Conservation (phyloP, 2,113 vertebrate species). For the Mobula hypostoma region DNA sequence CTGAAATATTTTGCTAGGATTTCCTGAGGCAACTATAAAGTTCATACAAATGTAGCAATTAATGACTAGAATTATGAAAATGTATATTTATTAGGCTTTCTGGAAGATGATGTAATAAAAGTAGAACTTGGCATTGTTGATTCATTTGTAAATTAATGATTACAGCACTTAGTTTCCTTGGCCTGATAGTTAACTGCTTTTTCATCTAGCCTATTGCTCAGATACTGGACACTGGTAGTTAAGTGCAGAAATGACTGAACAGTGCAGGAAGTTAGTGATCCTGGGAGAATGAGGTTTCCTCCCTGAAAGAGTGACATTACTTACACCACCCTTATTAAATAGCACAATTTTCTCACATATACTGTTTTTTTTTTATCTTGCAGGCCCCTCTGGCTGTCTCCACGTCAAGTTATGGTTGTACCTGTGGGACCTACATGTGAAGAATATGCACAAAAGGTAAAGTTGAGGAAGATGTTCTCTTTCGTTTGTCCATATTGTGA, state of each 20-base stretch:
- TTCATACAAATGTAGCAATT: too few species aligned
- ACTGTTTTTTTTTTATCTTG: constrained; percentile 38
- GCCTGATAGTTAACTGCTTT: neutral
- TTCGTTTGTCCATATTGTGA: neutral
- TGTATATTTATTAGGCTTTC: neutral
- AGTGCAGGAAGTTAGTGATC: neutral
- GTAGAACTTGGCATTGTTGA: neutral
- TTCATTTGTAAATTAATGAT: neutral
- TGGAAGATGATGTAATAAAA: neutral
- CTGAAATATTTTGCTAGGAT: too few species aligned
- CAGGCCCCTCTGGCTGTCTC: constrained; percentile 96
- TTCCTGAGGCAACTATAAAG: too few species aligned
- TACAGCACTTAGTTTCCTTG: neutral
- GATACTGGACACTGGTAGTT: neutral
- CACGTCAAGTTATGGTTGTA: constrained; percentile 89
- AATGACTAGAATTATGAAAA: neutral
- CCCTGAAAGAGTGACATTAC: neutral
- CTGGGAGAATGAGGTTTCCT: neutral
- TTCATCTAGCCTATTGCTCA: neutral
- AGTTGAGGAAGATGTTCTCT: neutral
- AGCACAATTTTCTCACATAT: neutral
- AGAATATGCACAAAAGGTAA: constrained; percentile 87
- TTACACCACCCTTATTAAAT: neutral
- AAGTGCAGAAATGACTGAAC: neutral
- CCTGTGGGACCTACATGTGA: constrained; percentile 87